Base-by-base conservation (phyloP, 1,140 invertebrate genomes). In the Adoxophyes honmai region DNA sequence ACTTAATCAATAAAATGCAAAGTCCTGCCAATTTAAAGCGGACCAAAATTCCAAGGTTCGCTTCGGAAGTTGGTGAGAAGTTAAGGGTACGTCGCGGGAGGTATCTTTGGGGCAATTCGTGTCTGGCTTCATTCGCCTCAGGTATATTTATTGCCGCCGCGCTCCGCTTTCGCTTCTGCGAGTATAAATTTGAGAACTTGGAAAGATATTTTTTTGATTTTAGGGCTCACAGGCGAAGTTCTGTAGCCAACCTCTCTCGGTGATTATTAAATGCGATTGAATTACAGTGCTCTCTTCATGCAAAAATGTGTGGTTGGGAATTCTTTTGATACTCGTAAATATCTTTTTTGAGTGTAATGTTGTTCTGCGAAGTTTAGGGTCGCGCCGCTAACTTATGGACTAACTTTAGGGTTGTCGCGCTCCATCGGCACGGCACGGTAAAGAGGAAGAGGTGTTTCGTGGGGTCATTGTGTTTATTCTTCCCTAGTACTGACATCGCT, bases 1-100 rank as follows among this genome's bases (percentile, higher is more conserved):
- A 48, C 42, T 48, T 48, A 48, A 63, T 63, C 61, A 63, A 63
- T 63, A 58, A 59, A 59, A 59, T 63, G 61, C 57, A 55, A 62
- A 63, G 35, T 55, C 52, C 52, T 56, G 57, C 53, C 57, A 56
- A 59, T 56, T 55, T 37, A 35, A 55, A 34, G 21, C 54, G 35
- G 36, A 15, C 57, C 14, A 63, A 52, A 28, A 57, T 56, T 52
- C 18, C n/a, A 14, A 39, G 57, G 34, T 59, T 59, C n/a, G n/a
- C n/a, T n/a, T n/a, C 37, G n/a, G 37, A 42, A 52, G 36, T 59
- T 59, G 36, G 37, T 34, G 51, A 35, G 11, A 37, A 53, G 52
- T 56, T 36, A 51, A 55, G 15, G 35, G 37, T 8, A 52, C 16
- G 14, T 21, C 18, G 18, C 18, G 4, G 42, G 18, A 48, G 21